These are phyloP conservation scores for Alouatta palliata DNA, from an alignment of 2,113 vertebrate species.

Conservation along the genomic window DNA sequence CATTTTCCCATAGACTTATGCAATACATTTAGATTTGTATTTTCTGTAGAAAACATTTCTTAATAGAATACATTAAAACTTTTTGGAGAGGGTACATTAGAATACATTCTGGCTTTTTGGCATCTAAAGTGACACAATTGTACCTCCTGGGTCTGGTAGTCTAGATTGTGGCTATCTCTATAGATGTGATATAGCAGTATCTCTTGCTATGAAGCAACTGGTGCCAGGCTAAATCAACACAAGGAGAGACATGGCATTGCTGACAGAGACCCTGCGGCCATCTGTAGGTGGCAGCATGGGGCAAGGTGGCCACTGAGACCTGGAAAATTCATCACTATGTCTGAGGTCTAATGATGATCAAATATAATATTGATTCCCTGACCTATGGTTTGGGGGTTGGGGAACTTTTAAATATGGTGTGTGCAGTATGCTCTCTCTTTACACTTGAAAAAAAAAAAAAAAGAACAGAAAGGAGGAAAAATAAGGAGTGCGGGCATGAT, in stretches of 20 bases:
- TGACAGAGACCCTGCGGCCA: not conserved
- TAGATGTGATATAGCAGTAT: not conserved
- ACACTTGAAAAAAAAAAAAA: not conserved
- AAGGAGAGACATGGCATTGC: accelerated
- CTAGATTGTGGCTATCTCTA: not conserved
- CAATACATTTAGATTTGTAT: not conserved
- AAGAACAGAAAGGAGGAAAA: too few species aligned
- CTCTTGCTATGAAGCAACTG: not conserved
- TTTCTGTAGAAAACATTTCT: not conserved
- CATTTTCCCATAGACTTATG: not conserved
- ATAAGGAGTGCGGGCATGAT: accelerated
- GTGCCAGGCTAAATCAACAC: not conserved
- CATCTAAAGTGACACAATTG: not conserved
- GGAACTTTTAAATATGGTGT: not conserved
- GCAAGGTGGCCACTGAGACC: accelerated
- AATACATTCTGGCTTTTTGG: not conserved
- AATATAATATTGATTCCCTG: not conserved
- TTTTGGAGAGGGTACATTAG: not conserved
- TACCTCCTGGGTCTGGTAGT: not conserved
- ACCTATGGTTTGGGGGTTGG: not conserved
- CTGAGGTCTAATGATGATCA: not conserved
- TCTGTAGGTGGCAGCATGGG: not conserved
- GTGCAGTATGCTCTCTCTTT: not conserved
- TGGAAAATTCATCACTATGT: not conserved
- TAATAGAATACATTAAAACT: not conserved